These are phyloP conservation scores for Bradypodion pumilum DNA, from an alignment of 2,797 vertebrate species.

Conservation along the genomic window DNA sequence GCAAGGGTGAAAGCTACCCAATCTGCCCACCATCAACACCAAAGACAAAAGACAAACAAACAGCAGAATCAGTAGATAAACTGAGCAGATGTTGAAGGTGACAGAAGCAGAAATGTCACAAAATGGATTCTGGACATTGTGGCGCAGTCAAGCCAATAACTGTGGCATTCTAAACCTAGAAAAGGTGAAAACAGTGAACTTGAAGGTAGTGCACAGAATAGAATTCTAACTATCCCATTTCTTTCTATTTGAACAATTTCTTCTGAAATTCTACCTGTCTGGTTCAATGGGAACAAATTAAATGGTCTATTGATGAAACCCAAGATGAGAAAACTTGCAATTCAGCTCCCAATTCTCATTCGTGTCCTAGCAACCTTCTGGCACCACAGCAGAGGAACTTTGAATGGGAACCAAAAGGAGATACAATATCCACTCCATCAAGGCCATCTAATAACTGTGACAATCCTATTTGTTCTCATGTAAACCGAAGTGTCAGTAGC, in stretches of 20 bases:
- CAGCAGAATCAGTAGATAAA: conserved; percentile 14
- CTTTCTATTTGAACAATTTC: neutral
- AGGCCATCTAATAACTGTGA: neutral
- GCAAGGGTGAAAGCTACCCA: conserved; percentile 24
- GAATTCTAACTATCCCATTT: neutral
- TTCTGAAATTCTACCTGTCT: neutral
- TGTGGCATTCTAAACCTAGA: neutral
- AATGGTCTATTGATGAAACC: neutral
- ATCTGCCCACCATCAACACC: neutral
- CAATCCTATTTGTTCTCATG: neutral
- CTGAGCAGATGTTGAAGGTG: neutral
- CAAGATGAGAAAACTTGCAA: neutral
- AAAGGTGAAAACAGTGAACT: accelerated
- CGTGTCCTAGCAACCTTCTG: neutral
- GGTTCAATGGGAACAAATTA: neutral
- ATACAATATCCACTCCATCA: neutral
- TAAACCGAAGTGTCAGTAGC: neutral
- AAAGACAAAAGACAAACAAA: neutral
- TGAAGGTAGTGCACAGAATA: neutral
- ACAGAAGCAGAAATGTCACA: neutral
- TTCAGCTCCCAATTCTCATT: neutral
- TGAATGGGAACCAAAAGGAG: too few species aligned
- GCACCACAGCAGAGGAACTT: neutral
- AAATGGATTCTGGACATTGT: conserved; percentile 7
- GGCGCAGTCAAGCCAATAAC: neutral